Percentiles rank a stretch among this genome's conserved stretches.
Conservation (phyloP, 1,140 invertebrate genomes). For the Saccostrea glomerata region DNA sequence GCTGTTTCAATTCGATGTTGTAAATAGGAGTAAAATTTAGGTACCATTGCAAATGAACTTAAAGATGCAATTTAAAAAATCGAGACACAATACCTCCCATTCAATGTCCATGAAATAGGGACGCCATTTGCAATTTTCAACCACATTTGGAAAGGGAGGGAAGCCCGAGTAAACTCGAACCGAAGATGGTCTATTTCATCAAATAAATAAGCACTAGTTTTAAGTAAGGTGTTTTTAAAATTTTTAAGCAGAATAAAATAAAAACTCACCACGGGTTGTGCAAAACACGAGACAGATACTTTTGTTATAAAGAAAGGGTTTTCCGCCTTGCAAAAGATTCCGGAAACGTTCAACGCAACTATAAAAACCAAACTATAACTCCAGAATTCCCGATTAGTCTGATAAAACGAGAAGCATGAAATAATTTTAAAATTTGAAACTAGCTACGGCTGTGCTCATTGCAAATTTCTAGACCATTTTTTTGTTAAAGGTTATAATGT, state of each 20-base stretch:
- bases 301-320: not conserved
- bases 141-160: conserved; percentile 18
- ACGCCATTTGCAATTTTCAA: conserved; percentile 33
- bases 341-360: not conserved
- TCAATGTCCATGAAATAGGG: not conserved
- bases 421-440: too few relatives aligned
- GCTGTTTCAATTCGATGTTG: not conserved
- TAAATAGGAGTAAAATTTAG: not conserved
- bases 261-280: not conserved
- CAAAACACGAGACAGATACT: not conserved
- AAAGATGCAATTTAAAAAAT: not conserved
- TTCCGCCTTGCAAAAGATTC: conserved; percentile 15
- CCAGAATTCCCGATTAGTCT: not conserved
- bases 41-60: not conserved
- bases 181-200: not conserved
- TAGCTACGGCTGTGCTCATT: too few relatives aligned
- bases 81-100: not conserved
- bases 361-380: not conserved
- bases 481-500: too few relatives aligned
- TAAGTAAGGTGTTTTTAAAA: not conserved
- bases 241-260: not conserved
- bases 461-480: too few relatives aligned
- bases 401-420: too few relatives aligned
- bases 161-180: conserved; percentile 37
- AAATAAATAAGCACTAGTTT: not conserved